Evolutionary conservation across 2,113 vertebrate species (phyloP).

Genomic region (Barnardius zonarius): DNA sequence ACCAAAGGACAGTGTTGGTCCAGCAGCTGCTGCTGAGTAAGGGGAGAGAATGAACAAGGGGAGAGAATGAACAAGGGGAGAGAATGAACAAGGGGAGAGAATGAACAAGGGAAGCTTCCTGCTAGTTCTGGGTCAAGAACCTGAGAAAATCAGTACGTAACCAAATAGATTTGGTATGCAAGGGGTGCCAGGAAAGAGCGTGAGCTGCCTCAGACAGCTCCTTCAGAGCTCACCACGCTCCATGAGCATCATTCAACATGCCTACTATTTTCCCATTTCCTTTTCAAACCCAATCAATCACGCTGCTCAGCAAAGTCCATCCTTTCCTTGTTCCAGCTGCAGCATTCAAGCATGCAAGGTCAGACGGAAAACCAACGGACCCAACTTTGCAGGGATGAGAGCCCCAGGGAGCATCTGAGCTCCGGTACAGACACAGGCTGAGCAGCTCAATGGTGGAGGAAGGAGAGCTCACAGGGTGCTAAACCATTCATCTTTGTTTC

Average conservation of each 20-base stretch:
- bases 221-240: not conserved
- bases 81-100: no score
- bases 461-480: not conserved
- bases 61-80: not conserved
- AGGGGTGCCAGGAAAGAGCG: not conserved
- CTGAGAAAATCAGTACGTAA: not conserved
- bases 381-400: not conserved
- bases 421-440: not conserved
- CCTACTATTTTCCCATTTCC: not conserved
- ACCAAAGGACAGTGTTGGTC: fast-evolving
- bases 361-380: not conserved
- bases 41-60: not conserved
- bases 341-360: not conserved
- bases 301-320: not conserved
- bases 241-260: not conserved
- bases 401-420: not conserved
- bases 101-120: not conserved
- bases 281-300: not conserved
- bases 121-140: not conserved
- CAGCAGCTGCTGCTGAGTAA: fast-evolving
- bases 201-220: not conserved
- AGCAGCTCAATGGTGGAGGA: not conserved
- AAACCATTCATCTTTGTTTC: slow-evolving; percentile 21
- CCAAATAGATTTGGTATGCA: fast-evolving
- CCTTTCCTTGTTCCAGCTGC: not conserved